Base-by-base conservation (phyloP, 1,140 invertebrate genomes). In the Nixonia krombeini region DNA sequence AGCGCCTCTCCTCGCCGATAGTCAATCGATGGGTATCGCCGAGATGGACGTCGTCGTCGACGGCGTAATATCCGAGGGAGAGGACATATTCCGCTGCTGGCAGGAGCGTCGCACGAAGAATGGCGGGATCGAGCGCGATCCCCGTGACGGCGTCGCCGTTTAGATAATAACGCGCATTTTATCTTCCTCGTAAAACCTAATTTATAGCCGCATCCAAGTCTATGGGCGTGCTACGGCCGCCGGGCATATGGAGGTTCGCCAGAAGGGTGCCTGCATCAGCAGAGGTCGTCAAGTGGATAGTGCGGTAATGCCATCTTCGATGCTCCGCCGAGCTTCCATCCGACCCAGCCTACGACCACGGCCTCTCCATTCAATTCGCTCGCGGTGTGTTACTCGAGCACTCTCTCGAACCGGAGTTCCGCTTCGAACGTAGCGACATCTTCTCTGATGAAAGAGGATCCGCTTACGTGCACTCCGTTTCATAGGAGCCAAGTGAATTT, bases 111-210 rank as follows among this genome's bases (percentile, higher is more conserved):
- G 62, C 44, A 46, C 55, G 51, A 65, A 62, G 55, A 70, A 70
- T 55, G 55, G 61, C 46, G 61, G 42, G 51, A 66, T 61, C 64
- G 57, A 68, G 59, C 69, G 66, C 76, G 79, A 83, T 80, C 75
- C 80, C 76, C 76, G 74, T 81, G 81, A 85, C 78, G 77, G 76
- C 79, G 74, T 77, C 76, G 81, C 79, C 80, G 80, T 84, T 85
- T 85, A 84, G 83, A 85, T 85, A 84, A 85, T 85, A 85, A 85
- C 80, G 80, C 78, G 81, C 79, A 80, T 85, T 84, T 85, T 84
- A 84, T 84, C 82, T 84, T 73, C 73, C 81, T 84, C 83, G 81
- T 85, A 85, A 85, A 85, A 83, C 74, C 70, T 84, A 84, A 85
- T 85, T 84, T 85, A 85, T 82, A 74, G 75, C 74, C 74, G 70